Evolutionary conservation across 1,140 invertebrate genomes (phyloP).

Genomic region (Hylaeus anthracinus): DNA sequence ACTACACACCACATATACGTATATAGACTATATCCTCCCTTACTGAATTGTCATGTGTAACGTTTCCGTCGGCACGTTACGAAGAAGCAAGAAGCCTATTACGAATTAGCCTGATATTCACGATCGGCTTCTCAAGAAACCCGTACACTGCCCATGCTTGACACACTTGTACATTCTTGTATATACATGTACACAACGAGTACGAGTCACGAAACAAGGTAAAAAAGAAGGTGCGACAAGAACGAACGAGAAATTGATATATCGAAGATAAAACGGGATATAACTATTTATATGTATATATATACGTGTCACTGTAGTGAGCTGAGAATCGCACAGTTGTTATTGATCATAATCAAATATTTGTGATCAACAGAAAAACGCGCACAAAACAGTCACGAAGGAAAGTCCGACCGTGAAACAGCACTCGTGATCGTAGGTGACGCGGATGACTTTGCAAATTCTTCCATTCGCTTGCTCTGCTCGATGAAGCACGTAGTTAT

Average conservation of each 20-base stretch:
- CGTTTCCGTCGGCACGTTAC: background rate
- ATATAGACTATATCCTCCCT: background rate
- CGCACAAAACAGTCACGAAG: constrained; percentile 12
- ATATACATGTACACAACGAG: too few species aligned
- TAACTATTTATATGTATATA: constrained; percentile 18
- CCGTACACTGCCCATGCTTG: background rate
- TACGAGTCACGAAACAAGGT: background rate
- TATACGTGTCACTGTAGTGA: constrained; percentile 4
- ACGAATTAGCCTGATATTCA: background rate
- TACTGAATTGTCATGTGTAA: background rate
- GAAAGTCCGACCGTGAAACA: constrained; percentile 57
- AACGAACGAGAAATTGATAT: background rate
- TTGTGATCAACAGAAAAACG: background rate
- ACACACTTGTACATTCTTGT: background rate
- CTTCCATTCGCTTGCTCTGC: constrained; percentile 27
- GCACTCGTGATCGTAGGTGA: constrained; percentile 67
- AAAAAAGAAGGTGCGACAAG: background rate
- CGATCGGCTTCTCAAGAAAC: constrained; percentile 1
- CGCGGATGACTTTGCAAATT: constrained; percentile 63
- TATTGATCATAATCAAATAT: background rate
- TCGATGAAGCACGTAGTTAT: constrained; percentile 30
- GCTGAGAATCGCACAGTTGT: too few species aligned
- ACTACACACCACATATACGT: background rate
- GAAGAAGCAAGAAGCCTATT: background rate
- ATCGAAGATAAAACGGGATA: background rate